Conservation (phyloP, 2,797 vertebrate species). For the Crocidura indochinensis region DNA sequence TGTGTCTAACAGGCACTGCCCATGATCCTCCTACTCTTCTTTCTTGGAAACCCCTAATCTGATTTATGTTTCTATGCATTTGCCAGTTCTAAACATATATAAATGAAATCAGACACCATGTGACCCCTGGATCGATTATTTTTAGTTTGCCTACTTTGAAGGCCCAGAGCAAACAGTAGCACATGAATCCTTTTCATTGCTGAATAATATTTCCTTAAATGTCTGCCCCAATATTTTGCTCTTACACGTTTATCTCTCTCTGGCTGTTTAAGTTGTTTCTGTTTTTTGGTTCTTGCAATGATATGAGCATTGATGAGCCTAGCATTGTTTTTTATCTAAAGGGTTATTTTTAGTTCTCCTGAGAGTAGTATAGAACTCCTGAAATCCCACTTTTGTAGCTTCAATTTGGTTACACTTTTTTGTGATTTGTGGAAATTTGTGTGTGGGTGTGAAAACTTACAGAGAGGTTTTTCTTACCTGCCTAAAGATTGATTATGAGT, state of each 20-base stretch:
- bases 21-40: neutral
- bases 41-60: neutral
- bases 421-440: neutral
- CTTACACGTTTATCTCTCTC: neutral
- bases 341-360: neutral
- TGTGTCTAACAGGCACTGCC: neutral
- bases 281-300: neutral
- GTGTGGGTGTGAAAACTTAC: neutral
- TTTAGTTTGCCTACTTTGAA: neutral
- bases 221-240: neutral
- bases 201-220: conserved; percentile 30
- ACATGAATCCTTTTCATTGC: conserved; percentile 26
- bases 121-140: neutral
- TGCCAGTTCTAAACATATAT: neutral
- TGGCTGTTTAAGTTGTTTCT: neutral
- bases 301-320: neutral
- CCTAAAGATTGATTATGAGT: neutral
- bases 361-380: neutral
- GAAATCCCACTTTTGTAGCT: conserved; percentile 4
- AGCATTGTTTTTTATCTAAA: neutral
- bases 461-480: conserved; percentile 22
- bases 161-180: neutral
- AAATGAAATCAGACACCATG: neutral
- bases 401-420: neutral
- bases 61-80: neutral